These are phyloP conservation scores for Epirrhoe alternata DNA, from an alignment of 2,888 invertebrate species.

Conservation along the genomic window DNA sequence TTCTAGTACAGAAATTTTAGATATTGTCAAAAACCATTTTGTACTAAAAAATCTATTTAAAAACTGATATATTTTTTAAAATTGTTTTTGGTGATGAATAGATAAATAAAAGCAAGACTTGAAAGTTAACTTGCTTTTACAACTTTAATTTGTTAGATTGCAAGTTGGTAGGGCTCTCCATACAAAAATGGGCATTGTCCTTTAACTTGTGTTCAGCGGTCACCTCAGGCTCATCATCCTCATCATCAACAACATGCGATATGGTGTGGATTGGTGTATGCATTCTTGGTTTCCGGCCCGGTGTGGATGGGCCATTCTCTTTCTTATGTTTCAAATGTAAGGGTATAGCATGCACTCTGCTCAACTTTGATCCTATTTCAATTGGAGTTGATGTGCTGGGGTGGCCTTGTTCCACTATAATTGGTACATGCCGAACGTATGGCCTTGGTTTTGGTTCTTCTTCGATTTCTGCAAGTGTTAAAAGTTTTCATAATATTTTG, in stretches of 20 bases:
- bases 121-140: no score
- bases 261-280: conserved; percentile 66
- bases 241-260: conserved; percentile 67
- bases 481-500: background rate
- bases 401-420: conserved; percentile 67
- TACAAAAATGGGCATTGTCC: no score
- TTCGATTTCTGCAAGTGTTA: conserved; percentile 59
- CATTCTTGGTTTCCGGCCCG: conserved; percentile 62
- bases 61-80: no score
- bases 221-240: conserved; percentile 70
- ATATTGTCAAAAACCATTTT: no score
- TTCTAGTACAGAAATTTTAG: no score
- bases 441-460: conserved; percentile 53
- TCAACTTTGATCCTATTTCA: conserved; percentile 50
- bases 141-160: no score
- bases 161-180: no score
- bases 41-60: no score
- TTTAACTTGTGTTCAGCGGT: background rate
- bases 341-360: conserved; percentile 59
- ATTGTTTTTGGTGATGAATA: no score
- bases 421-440: conserved; percentile 75
- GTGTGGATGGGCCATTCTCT: conserved; percentile 61
- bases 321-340: conserved; percentile 57
- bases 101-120: no score
- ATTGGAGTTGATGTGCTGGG: conserved; percentile 80